A percentile compares a stretch with the other conserved stretches of the same genome.
These are phyloP conservation scores for Melozone crissalis DNA, from an alignment of 2,113 vertebrate genomes.

Conservation along the genomic window DNA sequence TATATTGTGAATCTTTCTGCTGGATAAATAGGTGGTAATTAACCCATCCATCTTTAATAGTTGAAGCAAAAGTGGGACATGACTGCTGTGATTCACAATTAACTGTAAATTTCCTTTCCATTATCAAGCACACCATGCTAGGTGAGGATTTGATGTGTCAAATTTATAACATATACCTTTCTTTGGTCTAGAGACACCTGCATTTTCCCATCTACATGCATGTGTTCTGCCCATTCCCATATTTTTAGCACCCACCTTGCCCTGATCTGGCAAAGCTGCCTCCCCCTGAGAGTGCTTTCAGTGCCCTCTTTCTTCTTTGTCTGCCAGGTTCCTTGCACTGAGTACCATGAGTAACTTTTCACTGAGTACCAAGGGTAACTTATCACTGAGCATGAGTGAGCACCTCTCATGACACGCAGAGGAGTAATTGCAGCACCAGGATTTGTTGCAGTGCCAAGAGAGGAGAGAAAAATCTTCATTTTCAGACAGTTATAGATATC, in stretches of 20 bases:
- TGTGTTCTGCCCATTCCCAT: background rate
- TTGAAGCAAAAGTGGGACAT: background rate
- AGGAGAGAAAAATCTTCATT: background rate
- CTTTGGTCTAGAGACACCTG: background rate
- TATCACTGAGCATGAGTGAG: background rate
- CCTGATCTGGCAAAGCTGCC: background rate
- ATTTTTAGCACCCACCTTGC: background rate
- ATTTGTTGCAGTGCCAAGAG: background rate
- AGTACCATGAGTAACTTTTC: background rate
- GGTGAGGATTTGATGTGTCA: background rate
- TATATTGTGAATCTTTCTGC: background rate
- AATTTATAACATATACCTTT: background rate
- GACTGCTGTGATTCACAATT: background rate
- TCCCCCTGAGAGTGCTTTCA: background rate
- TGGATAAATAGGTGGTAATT: background rate
- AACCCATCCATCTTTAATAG: background rate
- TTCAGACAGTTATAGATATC: background rate
- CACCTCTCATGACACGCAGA: background rate
- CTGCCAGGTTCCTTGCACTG: background rate
- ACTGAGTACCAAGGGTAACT: background rate
- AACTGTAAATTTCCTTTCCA: background rate
- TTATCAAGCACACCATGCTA: background rate
- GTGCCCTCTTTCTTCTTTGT: background rate
- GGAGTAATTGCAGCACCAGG: background rate
- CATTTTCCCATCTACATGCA: background rate